phyloP scores from a whole-genome alignment of 2,113 vertebrate species.

The Mesitornis unicolor region DNA sequence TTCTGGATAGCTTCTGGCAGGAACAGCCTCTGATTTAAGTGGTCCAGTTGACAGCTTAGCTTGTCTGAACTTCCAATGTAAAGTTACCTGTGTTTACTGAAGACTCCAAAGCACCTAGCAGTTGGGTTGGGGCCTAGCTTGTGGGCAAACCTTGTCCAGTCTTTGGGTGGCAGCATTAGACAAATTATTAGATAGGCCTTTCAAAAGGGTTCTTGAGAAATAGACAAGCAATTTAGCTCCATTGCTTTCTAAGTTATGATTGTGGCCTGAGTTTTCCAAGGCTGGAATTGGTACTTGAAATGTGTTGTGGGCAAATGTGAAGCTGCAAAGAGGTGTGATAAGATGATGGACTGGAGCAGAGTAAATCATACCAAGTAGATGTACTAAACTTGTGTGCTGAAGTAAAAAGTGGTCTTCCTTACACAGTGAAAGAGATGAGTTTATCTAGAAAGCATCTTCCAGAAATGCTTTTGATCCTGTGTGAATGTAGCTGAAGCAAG shows the following conservation, averaged over 20 bases:
- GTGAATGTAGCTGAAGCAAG: background rate
- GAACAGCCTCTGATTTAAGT: background rate
- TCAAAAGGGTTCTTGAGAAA: background rate
- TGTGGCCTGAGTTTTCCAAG: background rate
- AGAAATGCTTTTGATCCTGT: background rate
- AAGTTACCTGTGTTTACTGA: background rate
- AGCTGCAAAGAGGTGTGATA: background rate
- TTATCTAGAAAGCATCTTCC: background rate
- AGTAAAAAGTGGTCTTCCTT: background rate
- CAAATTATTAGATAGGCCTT: background rate
- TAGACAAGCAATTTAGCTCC: background rate
- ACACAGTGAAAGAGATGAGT: background rate
- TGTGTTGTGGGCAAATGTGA: background rate
- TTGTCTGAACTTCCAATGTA: background rate
- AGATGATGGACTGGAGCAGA: background rate
- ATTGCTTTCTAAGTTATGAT: background rate
- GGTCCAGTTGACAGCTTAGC: background rate
- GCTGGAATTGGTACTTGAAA: background rate
- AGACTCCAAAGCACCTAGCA: background rate
- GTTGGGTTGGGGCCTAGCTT: background rate
- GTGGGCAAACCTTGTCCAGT: background rate
- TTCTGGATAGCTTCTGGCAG: background rate
- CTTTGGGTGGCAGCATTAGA: fast-evolving
- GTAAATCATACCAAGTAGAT: background rate
- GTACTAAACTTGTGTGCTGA: background rate